Evolutionary conservation across 2,888 invertebrate genomes (phyloP).

Genomic region (Busseola fusca): DNA sequence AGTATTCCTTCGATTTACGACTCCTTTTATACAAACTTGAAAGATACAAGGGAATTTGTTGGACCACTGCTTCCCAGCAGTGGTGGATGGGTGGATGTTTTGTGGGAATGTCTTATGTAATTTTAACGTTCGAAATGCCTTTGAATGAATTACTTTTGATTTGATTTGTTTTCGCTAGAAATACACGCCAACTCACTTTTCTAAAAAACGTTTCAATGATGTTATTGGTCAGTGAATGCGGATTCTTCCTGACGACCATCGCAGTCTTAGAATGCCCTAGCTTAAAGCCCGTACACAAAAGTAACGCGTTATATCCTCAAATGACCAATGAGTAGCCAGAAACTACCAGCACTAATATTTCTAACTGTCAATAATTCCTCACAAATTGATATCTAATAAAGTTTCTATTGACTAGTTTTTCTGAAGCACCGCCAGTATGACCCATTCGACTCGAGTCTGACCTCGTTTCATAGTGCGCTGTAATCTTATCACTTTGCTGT

Average conservation of each 20-base stretch:
- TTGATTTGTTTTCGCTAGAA: not conserved
- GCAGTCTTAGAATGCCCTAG: no score
- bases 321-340: not conserved
- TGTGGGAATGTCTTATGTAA: not conserved
- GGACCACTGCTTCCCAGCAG: no score
- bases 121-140: not conserved
- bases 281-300: not conserved
- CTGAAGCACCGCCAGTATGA: not conserved
- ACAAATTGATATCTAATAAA: not conserved
- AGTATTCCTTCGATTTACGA: no score
- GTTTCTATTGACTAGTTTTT: not conserved
- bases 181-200: not conserved
- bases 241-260: no score
- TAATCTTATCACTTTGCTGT: conserved; percentile 31
- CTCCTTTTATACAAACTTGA: no score
- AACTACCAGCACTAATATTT: not conserved
- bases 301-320: not conserved
- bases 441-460: conserved; percentile 13
- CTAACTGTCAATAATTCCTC: not conserved
- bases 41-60: no score
- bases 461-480: conserved; percentile 15
- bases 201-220: no score
- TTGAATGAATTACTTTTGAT: not conserved
- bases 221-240: no score
- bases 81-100: no score